Conservation (phyloP, 2,797 vertebrate species). For the Mus caroli region DNA sequence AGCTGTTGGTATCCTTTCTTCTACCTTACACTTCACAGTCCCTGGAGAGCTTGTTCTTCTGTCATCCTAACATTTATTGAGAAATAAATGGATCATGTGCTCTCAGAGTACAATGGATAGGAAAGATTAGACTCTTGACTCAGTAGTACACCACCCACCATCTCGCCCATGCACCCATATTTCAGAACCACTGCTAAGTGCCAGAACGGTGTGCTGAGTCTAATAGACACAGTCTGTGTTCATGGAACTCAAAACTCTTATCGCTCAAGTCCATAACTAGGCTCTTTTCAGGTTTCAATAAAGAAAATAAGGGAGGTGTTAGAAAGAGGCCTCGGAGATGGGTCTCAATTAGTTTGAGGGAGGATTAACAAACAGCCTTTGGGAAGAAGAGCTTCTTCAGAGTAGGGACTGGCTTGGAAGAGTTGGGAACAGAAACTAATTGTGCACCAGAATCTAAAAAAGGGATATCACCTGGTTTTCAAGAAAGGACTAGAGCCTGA, state of each 20-base stretch:
- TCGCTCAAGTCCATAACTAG: background rate
- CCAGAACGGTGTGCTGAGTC: background rate
- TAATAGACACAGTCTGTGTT: background rate
- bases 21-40: background rate
- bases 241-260: background rate
- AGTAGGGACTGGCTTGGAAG: background rate
- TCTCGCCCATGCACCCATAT: background rate
- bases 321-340: background rate
- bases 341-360: background rate
- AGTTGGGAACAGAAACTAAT: background rate
- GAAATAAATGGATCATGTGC: background rate
- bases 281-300: background rate
- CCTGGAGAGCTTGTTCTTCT: background rate
- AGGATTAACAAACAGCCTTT: background rate
- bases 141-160: background rate
- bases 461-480: background rate
- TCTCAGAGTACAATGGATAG: background rate
- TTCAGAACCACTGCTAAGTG: background rate
- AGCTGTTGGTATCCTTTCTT: background rate
- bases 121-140: background rate
- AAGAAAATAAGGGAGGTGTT: slow-evolving; percentile 1
- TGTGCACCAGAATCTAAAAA: background rate
- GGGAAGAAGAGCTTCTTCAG: background rate
- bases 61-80: background rate
- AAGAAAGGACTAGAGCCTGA: background rate